These are phyloP conservation scores for Melanotaenia nigrans DNA, from an alignment of 2,797 vertebrate species.

Conservation along the genomic window DNA sequence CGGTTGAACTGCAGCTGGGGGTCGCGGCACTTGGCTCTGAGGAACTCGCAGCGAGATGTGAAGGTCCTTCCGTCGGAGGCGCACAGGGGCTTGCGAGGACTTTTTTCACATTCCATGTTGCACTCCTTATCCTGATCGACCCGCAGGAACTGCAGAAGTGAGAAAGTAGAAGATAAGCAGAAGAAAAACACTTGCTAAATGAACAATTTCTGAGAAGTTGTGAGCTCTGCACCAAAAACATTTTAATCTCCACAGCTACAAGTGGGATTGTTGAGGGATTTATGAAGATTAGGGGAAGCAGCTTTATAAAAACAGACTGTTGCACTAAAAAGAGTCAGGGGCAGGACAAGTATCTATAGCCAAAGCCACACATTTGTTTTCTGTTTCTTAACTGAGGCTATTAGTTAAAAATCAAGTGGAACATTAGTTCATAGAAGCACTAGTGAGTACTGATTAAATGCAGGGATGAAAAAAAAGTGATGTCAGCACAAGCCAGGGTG, in stretches of 20 bases:
- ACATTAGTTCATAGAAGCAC: constrained; percentile 12
- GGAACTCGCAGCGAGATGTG: constrained; percentile 94
- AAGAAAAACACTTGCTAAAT: constrained; percentile 40
- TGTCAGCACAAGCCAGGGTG: constrained; percentile 40
- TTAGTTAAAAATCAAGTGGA: neutral
- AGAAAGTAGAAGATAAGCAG: constrained; percentile 43
- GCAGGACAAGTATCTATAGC: neutral
- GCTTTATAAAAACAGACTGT: constrained; percentile 14
- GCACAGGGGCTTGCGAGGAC: constrained; percentile 90
- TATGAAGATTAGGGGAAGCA: constrained; percentile 6
- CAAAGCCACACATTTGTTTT: constrained; percentile 6
- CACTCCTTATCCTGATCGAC: constrained; percentile 98
- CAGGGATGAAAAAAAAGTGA: neutral
- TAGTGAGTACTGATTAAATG: constrained; percentile 13
- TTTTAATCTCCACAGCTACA: constrained; percentile 33
- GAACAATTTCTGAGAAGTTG: constrained; percentile 25
- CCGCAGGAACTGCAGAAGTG: constrained; percentile 87
- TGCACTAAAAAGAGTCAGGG: neutral
- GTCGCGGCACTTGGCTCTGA: constrained; percentile 96
- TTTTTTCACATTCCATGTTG: constrained; percentile 88
- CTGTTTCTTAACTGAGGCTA: neutral
- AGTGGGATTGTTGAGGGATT: constrained; percentile 35
- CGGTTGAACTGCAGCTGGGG: constrained; percentile 93
- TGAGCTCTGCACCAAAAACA: constrained; percentile 22
- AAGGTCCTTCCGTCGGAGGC: constrained; percentile 97